Base-by-base conservation (phyloP, 2,113 vertebrate genomes). In the Pollachius pollachius region DNA sequence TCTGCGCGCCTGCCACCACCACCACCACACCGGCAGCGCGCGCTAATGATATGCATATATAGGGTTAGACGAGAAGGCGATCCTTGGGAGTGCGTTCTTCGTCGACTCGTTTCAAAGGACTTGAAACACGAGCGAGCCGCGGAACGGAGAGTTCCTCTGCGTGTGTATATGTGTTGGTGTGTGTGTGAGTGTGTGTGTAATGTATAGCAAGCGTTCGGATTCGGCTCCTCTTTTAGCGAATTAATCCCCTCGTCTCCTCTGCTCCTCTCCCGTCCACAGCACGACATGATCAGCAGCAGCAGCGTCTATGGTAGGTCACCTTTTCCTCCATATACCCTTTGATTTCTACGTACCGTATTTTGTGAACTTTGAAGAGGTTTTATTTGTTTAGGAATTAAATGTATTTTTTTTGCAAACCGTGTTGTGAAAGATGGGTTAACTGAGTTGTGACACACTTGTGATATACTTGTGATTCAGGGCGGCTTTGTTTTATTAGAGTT, bases 261-360 rank as follows among this genome's bases (percentile, higher is more conserved):
- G 63, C 71, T 85, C 60, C 71, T 85, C 60, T 77, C n/a, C 75
- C 60, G 93, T 92, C 94, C 92, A 91, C 95, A 95, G 95, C 94
- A 93, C 95, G 95, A 95, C 93, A 98, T 98, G 96, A 96, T 98
- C 95, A 98, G 95, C 94, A 97, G 95, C 95, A 95, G 94, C 94
- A 96, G 95, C 94, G 94, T 97, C 93, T 97, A 97, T 97, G 96
- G 96, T 98, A 95, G 89, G 94, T 93, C 12, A 18, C 58, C 21
- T 18, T 60, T 19, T n/a, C 17, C 15, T 56, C 15, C 15, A 56
- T 56, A 15, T 54, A 54, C 17, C 54, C 54, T 56, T 56, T 12
- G 3, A 56, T n/a, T n/a, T 56, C 54, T 56, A 4, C 17, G 3
- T 1, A 15, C 18, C 19, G 58, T 54, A 13, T 52, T 2, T 41